These are phyloP conservation scores for Aratinga solstitialis DNA, from an alignment of 2,797 vertebrate genomes.

Conservation along the genomic window DNA sequence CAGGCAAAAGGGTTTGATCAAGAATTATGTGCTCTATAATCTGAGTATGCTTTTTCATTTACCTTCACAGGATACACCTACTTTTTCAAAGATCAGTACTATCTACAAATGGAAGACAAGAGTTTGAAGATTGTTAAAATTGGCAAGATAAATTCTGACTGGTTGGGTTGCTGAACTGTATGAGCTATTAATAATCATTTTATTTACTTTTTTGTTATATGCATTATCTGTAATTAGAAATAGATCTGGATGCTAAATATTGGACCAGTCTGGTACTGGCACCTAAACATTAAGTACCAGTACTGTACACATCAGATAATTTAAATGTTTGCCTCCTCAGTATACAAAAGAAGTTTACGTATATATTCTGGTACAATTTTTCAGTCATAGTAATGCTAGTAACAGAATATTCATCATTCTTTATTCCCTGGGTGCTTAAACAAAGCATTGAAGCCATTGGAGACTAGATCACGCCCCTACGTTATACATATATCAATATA, in stretches of 20 bases:
- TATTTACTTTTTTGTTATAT: slow-evolving; percentile 59
- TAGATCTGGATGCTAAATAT: slow-evolving; percentile 73
- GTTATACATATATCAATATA: not conserved
- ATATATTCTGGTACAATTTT: slow-evolving; percentile 56
- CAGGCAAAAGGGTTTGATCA: not conserved
- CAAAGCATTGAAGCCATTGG: not conserved
- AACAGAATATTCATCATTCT: not conserved
- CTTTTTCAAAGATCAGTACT: slow-evolving; percentile 96
- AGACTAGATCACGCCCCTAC: slow-evolving; percentile 11
- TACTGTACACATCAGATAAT: slow-evolving; percentile 71
- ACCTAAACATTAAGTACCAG: slow-evolving; percentile 71
- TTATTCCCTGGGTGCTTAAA: slow-evolving; percentile 20
- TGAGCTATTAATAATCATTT: slow-evolving; percentile 51
- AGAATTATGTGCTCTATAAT: not conserved
- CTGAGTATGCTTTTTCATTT: not conserved
- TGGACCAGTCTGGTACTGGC: slow-evolving; percentile 78
- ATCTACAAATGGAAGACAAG: slow-evolving; percentile 94
- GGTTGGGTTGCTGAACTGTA: slow-evolving; percentile 90
- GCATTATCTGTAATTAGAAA: slow-evolving; percentile 66
- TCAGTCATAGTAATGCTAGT: not conserved
- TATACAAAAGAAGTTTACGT: slow-evolving; percentile 71
- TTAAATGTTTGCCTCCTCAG: slow-evolving; percentile 67
- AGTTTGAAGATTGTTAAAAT: slow-evolving; percentile 96
- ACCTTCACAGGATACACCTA: slow-evolving; percentile 88
- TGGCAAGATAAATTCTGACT: slow-evolving; percentile 94